Evolutionary conservation across 2,888 invertebrate species (phyloP).

Genomic region (Lordiphosa fenestrarum): DNA sequence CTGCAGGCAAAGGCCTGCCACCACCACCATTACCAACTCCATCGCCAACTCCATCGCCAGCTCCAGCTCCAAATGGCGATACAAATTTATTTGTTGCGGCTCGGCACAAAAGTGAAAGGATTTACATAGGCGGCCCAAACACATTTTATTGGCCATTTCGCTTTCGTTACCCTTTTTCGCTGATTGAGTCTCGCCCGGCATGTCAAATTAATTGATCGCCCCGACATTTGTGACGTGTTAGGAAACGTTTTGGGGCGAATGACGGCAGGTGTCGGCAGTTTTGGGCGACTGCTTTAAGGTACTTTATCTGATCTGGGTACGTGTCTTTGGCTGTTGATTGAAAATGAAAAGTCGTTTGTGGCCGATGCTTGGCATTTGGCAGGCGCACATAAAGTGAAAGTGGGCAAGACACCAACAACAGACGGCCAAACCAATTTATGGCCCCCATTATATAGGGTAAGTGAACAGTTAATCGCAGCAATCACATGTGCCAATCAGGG

Average conservation of each 20-base stretch:
- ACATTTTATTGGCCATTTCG: slow-evolving; percentile 36
- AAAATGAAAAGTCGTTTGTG: slow-evolving; percentile 55
- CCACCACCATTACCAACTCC: background rate
- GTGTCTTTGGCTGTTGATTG: slow-evolving; percentile 42
- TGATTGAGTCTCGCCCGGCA: slow-evolving; percentile 46
- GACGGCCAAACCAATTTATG: slow-evolving; percentile 4
- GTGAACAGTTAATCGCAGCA: slow-evolving; percentile 1
- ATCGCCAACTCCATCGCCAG: background rate
- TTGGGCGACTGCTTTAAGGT: background rate
- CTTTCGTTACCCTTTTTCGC: slow-evolving; percentile 53
- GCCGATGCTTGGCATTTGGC: slow-evolving; percentile 35
- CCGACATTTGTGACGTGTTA: slow-evolving; percentile 43
- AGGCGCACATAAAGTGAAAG: slow-evolving; percentile 51
- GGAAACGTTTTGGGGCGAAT: slow-evolving; percentile 33
- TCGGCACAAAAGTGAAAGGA: slow-evolving; percentile 60
- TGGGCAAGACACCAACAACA: slow-evolving; percentile 16
- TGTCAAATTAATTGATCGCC: slow-evolving; percentile 70
- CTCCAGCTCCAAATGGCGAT: slow-evolving; percentile 13
- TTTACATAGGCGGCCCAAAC: slow-evolving; percentile 35
- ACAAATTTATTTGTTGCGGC: slow-evolving; percentile 50
- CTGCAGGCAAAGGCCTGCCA: slow-evolving; percentile 6
- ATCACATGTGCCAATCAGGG: background rate
- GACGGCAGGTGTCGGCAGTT: slow-evolving; percentile 52
- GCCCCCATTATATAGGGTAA: background rate
- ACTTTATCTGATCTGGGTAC: slow-evolving; percentile 27